Evolutionary conservation across 2,888 invertebrate genomes (phyloP).

Genomic region (Odontothrips loti): DNA sequence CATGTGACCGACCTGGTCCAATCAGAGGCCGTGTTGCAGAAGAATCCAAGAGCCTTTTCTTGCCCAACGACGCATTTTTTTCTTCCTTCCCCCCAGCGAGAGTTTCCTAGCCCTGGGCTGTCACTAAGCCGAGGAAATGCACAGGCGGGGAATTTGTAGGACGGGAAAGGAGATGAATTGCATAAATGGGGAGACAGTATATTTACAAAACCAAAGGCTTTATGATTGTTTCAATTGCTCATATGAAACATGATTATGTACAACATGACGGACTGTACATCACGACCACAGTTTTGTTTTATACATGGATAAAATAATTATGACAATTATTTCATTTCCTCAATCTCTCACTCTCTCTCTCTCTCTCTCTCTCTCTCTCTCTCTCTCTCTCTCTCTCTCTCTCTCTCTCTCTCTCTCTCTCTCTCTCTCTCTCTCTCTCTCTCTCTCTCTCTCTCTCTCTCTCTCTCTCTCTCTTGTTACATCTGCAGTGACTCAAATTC

Average conservation of each 20-base stretch:
- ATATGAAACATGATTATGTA: slow-evolving; percentile 19
- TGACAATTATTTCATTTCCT: slow-evolving; percentile 16
- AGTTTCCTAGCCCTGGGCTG: too few relatives aligned
- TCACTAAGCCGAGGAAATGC: too few relatives aligned
- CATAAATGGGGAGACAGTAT: background rate
- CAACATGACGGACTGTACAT: slow-evolving; percentile 16
- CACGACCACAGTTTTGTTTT: slow-evolving; percentile 3
- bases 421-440: background rate
- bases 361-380: background rate
- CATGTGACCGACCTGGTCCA: too few relatives aligned
- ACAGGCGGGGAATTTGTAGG: too few relatives aligned
- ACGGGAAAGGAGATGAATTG: too few relatives aligned
- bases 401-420: background rate
- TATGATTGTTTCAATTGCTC: slow-evolving; percentile 18
- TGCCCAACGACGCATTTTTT: too few relatives aligned
- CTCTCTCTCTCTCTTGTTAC: background rate
- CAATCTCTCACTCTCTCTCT: slow-evolving; percentile 7
- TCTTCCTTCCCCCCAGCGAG: too few relatives aligned
- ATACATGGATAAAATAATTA: slow-evolving; percentile 4
- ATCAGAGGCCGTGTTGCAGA: too few relatives aligned
- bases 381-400: background rate
- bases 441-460: background rate
- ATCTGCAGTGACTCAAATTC: background rate
- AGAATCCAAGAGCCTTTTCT: too few relatives aligned
- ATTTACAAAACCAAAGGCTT: slow-evolving; percentile 25